Evolutionary conservation across 2,113 vertebrate species (phyloP).

Genomic region (Casuarius casuarius): DNA sequence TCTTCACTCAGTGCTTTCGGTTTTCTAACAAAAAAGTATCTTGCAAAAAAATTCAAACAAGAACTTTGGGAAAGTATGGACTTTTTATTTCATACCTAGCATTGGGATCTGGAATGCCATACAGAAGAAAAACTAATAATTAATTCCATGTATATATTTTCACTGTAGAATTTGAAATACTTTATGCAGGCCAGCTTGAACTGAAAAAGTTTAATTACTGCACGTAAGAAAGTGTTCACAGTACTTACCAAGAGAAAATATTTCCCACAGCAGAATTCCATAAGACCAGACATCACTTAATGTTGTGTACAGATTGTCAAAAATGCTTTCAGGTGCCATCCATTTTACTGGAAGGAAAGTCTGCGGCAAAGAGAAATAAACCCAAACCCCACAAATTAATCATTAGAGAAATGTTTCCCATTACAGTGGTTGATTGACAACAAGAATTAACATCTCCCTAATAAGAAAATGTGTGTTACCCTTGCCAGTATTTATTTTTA

Average conservation of each 20-base stretch:
- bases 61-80: background rate
- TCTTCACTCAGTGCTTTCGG: background rate
- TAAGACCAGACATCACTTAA: constrained; percentile 99
- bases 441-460: background rate
- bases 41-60: background rate
- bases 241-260: constrained; percentile 94
- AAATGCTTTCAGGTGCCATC: constrained; percentile 99
- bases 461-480: background rate
- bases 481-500: background rate
- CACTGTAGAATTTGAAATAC: background rate
- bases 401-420: background rate
- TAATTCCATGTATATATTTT: background rate
- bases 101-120: background rate
- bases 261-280: constrained; percentile 98
- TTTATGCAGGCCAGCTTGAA: background rate
- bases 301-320: constrained; percentile 97
- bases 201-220: background rate
- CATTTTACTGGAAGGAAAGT: constrained; percentile 98
- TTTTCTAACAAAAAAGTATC: background rate
- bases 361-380: constrained; percentile 68
- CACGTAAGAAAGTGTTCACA: background rate
- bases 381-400: background rate
- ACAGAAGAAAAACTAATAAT: background rate
- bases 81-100: background rate
- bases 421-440: background rate